A percentile compares a stretch with the other conserved stretches of the same genome.
phyloP scores from a whole-genome alignment of 2,888 invertebrate genomes.

The Heliconius ethilla region DNA sequence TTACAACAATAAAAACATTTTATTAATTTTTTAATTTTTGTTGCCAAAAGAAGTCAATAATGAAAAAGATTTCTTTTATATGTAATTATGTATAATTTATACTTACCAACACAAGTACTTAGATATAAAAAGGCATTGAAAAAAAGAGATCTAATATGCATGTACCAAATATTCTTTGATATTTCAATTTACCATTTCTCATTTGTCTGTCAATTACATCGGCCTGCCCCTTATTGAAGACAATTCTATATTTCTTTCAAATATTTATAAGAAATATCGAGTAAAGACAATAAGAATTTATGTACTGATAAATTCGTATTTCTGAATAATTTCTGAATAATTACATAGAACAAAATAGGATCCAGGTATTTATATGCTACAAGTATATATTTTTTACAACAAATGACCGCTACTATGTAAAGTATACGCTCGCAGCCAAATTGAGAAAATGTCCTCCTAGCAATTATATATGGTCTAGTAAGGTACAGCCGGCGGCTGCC shows the following conservation, averaged over 20 bases:
- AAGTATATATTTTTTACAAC: not conserved
- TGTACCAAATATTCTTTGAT: not conserved
- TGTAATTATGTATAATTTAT: no score
- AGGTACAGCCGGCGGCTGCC: slow-evolving; percentile 64
- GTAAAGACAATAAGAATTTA: not conserved
- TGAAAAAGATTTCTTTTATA: no score
- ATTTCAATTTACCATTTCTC: not conserved
- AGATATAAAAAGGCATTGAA: no score
- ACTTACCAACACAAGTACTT: no score
- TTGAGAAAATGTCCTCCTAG: slow-evolving; percentile 34
- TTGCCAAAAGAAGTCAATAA: no score
- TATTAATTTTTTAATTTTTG: accelerated
- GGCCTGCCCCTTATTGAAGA: no score
- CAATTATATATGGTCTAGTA: slow-evolving; percentile 60
- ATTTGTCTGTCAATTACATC: not conserved
- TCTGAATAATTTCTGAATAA: no score
- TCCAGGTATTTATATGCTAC: not conserved
- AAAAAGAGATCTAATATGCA: not conserved
- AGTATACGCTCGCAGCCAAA: not conserved
- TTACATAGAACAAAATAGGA: not conserved
- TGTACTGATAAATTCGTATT: no score
- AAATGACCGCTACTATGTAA: not conserved
- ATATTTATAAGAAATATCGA: not conserved
- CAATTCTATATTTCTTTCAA: not conserved
- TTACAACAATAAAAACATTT: no score